These are phyloP conservation scores for Tiaroga cobitis DNA, from an alignment of 2,797 vertebrate species.

Conservation along the genomic window DNA sequence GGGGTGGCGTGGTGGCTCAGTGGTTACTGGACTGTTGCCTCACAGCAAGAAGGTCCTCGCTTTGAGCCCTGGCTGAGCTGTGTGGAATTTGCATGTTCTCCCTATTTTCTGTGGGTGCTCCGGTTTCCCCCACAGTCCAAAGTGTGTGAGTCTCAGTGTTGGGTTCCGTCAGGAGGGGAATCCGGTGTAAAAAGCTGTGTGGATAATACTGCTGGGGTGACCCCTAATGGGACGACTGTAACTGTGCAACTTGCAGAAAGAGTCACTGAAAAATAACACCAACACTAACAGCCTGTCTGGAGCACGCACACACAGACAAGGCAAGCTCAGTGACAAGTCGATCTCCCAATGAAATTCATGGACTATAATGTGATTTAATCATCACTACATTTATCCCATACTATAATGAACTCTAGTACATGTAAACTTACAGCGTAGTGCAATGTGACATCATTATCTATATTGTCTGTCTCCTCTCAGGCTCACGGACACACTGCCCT, in stretches of 20 bases:
- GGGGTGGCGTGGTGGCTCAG: not conserved
- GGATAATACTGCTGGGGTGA: too few species aligned
- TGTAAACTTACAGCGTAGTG: not conserved
- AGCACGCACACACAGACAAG: not conserved
- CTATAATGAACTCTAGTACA: not conserved
- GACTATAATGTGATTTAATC: not conserved
- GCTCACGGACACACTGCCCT: constrained; percentile 92
- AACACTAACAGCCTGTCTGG: not conserved
- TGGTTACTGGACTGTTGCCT: not conserved
- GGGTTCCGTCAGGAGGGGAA: not conserved
- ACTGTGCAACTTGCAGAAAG: not conserved
- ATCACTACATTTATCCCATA: not conserved
- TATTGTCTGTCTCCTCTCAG: constrained; percentile 64
- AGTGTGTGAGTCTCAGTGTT: not conserved
- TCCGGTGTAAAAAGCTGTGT: not conserved
- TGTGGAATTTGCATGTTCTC: not conserved
- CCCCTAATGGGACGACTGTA: not conserved
- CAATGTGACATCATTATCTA: not conserved
- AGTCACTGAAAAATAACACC: not conserved
- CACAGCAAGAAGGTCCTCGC: not conserved
- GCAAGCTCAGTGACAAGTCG: not conserved
- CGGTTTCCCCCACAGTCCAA: not conserved
- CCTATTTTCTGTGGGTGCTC: not conserved
- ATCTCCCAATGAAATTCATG: not conserved
- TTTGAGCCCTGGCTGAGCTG: not conserved